Base-by-base conservation (phyloP, 2,113 vertebrate genomes). In the Dolichotis patagonum region DNA sequence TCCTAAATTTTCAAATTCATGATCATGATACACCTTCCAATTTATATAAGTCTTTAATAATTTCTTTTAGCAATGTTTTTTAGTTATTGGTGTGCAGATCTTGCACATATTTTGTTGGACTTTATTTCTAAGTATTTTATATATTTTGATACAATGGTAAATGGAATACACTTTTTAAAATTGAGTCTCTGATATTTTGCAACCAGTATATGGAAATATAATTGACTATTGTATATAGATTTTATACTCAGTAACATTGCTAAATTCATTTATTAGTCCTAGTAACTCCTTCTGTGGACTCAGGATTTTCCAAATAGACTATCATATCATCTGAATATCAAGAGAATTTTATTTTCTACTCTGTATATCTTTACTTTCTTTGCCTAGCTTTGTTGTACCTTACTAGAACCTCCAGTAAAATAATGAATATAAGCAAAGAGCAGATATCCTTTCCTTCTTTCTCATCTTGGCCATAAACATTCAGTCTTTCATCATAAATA, bases 401-500 rank as follows among this genome's bases (percentile, higher is more conserved):
- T 38, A n/a, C n/a, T n/a, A 96, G 14, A 14, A 81, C 63, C 46
- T 67, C 83, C 67, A 95, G 38, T 86, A 95, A 46, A 93, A 92
- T 67, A 60, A 49, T 41, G 49, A 95, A 49, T 63, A 49, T 93
- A 86, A 91, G 26, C 88, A 54, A 35, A 89, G 24, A 75, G 11
- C 26, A 81, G 17, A 65, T 93, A 77, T 38, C 65, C 43, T 93
- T 71, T 30, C 20, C 38, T 95, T 87, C 13, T 78, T 96, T 38
- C 65, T 78, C 35, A 91, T 41, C 67, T 95, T 80, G 65, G 67
- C 22, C 20, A 28, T 43, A 93, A 90, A 95, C n/a, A 65, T 52
- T 93, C 38, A 30, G 7, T 87, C 11, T 92, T 95, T 96, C 88
- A 92, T 86, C 49, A 91, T 67, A 77, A 77, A 28, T 89, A 77